Evolutionary conservation across 2,888 invertebrate species (phyloP).

Genomic region (Bombyx huttoni): DNA sequence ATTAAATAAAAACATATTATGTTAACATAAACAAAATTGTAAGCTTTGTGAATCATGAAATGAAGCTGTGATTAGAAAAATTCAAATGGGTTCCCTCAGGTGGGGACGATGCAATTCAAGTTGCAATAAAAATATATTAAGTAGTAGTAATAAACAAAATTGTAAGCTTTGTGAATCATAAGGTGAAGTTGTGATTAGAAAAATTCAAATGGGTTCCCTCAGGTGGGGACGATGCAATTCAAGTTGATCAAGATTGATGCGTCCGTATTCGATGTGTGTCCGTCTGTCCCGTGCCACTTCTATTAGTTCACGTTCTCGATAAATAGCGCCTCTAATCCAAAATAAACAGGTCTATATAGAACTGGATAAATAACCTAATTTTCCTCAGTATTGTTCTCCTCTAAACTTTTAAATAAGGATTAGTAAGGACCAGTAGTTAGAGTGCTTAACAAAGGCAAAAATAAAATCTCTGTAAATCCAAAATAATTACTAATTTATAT

Average conservation of each 20-base stretch:
- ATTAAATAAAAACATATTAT: no score
- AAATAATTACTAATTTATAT: no score
- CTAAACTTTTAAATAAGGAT: no score
- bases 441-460: no score
- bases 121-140: no score
- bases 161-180: not conserved
- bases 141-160: no score
- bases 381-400: no score
- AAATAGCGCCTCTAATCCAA: not conserved
- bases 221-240: not conserved
- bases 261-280: slow-evolving; percentile 20
- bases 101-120: slow-evolving; percentile 11
- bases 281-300: slow-evolving; percentile 8
- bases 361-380: no score
- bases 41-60: not conserved
- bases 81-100: not conserved
- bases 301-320: not conserved
- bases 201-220: not conserved
- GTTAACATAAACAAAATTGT: no score
- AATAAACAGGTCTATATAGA: no score
- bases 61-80: not conserved
- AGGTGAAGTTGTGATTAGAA: not conserved
- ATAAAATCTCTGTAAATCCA: no score
- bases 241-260: slow-evolving; percentile 62
- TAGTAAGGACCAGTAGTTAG: no score